These are phyloP conservation scores for Strigamia transsilvanica DNA, from an alignment of 2,888 invertebrate genomes.

Conservation along the genomic window DNA sequence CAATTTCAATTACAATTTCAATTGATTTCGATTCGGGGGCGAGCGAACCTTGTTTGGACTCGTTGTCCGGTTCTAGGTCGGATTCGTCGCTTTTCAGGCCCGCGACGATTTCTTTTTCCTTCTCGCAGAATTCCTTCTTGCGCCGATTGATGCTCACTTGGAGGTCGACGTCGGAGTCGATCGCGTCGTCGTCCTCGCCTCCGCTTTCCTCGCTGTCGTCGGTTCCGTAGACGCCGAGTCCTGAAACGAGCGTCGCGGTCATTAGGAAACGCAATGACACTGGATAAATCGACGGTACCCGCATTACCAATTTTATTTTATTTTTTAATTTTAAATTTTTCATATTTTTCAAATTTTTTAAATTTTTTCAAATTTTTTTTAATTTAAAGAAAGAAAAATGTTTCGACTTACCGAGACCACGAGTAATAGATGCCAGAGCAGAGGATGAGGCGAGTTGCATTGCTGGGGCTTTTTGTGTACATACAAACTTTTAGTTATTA, in stretches of 20 bases:
- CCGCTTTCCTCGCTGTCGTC: conserved; percentile 61
- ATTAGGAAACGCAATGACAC: conserved; percentile 39
- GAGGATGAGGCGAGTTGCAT: conserved; percentile 76
- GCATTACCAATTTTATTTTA: not conserved
- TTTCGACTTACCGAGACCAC: conserved; percentile 85
- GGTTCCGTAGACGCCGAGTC: conserved; percentile 77
- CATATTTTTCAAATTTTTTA: conserved; percentile 2
- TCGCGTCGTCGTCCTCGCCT: conserved; percentile 60
- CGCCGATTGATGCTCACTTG: conserved; percentile 65
- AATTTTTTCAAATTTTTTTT: not conserved
- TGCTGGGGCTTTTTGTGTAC: conserved; percentile 71
- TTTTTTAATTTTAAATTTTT: not conserved
- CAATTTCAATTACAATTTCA: too few species aligned
- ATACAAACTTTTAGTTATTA: conserved; percentile 59
- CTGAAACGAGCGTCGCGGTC: conserved; percentile 66
- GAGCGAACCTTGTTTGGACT: not conserved
- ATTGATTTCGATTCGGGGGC: too few species aligned
- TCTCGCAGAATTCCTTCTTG: conserved; percentile 57
- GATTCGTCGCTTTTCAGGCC: not conserved
- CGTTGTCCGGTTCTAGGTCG: not conserved
- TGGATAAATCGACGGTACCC: not conserved
- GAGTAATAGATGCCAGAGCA: conserved; percentile 89
- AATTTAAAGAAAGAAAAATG: not conserved
- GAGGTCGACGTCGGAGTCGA: conserved; percentile 77
- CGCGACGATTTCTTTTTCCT: conserved; percentile 57